phyloP scores from a whole-genome alignment of 2,888 invertebrate species.

The Plebejus melissa region DNA sequence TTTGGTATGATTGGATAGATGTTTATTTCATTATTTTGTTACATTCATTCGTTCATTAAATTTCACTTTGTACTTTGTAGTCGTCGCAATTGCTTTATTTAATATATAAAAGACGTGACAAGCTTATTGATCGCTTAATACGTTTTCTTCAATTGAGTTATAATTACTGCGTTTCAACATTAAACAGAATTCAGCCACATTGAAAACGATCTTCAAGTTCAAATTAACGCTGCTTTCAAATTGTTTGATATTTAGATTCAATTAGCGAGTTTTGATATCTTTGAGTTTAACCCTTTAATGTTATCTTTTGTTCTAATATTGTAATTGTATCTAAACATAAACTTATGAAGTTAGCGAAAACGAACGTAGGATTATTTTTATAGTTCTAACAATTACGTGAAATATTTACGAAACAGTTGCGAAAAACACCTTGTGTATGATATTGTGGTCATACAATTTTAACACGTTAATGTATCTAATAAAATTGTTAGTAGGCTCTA shows the following conservation, averaged over 20 bases:
- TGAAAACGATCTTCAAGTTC: constrained; percentile 2
- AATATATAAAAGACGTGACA: neutral
- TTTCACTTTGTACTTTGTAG: neutral
- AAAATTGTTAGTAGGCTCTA: neutral
- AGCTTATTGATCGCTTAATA: neutral
- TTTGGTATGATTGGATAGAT: neutral
- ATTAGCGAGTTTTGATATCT: constrained; percentile 17
- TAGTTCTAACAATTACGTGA: neutral
- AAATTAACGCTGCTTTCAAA: constrained; percentile 19
- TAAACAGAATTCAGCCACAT: neutral
- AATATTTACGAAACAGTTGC: neutral
- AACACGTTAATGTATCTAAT: neutral
- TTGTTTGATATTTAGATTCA: constrained; percentile 19
- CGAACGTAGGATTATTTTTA: neutral
- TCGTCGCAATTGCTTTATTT: neutral
- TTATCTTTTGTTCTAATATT: neutral
- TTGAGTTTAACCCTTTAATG: constrained; percentile 20
- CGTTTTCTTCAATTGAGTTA: constrained; percentile 1
- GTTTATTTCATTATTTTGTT: neutral
- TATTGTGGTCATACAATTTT: neutral
- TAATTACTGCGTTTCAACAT: neutral
- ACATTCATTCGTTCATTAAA: neutral
- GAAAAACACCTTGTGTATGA: neutral
- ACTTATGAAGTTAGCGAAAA: neutral
- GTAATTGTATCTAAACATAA: neutral